Percentiles rank a stretch among this genome's conserved stretches.
phyloP scores from a whole-genome alignment of 2,797 vertebrate genomes.

The Liasis olivaceus region DNA sequence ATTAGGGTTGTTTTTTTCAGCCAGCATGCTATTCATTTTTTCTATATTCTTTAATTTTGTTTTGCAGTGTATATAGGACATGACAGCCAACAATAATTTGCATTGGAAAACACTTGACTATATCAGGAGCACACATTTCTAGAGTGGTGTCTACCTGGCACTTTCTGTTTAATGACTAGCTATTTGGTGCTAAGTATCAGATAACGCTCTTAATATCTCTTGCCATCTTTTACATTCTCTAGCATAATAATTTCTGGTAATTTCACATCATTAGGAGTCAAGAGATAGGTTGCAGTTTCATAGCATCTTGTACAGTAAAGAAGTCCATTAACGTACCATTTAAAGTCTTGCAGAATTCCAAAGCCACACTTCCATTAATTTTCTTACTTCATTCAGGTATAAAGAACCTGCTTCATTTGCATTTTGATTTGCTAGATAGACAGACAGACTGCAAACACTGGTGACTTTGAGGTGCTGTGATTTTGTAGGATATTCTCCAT shows the following conservation, averaged over 20 bases:
- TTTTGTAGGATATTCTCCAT: background rate
- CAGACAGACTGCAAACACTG: background rate
- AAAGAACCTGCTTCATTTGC: background rate
- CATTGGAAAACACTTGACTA: background rate
- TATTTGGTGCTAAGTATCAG: background rate
- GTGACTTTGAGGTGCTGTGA: background rate
- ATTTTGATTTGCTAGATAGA: slow-evolving; percentile 9
- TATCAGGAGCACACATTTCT: background rate
- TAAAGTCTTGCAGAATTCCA: background rate
- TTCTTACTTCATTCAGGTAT: slow-evolving; percentile 1
- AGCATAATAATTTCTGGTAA: background rate
- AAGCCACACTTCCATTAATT: background rate
- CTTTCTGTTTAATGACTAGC: background rate
- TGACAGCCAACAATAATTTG: background rate
- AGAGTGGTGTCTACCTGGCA: background rate
- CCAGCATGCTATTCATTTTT: background rate
- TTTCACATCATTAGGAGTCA: slow-evolving; percentile 2
- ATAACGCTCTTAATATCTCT: background rate
- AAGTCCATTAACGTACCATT: slow-evolving; percentile 4
- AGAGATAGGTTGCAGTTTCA: background rate
- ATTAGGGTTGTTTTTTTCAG: background rate
- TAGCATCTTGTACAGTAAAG: background rate
- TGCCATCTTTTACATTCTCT: background rate
- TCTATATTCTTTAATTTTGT: background rate
- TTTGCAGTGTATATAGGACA: background rate